Evolutionary conservation across 2,888 invertebrate species (phyloP).

Genomic region (Tribolium freemani): DNA sequence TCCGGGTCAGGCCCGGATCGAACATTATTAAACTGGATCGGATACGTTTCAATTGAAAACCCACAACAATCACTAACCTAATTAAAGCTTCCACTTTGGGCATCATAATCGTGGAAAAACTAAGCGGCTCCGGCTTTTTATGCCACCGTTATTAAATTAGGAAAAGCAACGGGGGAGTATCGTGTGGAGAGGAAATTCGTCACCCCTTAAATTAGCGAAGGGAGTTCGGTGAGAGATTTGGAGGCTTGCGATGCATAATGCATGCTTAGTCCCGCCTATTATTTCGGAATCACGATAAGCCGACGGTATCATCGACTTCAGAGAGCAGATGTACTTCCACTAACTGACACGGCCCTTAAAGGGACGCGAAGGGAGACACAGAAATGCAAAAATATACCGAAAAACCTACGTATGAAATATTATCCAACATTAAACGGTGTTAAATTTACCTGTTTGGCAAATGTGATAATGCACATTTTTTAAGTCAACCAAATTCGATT

Average conservation of each 20-base stretch:
- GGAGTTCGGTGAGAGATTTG: constrained; percentile 35
- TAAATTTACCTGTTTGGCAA: too few species aligned
- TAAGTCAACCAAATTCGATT: too few species aligned
- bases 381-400: too few species aligned
- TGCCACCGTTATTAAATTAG: constrained; percentile 39
- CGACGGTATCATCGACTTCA: constrained; percentile 21
- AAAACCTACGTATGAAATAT: too few species aligned
- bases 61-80: constrained; percentile 18
- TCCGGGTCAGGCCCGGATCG: constrained; percentile 15
- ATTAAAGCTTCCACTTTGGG: constrained; percentile 12
- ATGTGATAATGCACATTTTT: too few species aligned
- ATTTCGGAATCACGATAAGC: constrained; percentile 31
- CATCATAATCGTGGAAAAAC: constrained; percentile 8
- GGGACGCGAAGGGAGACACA: too few species aligned
- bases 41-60: constrained; percentile 27
- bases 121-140: constrained; percentile 21
- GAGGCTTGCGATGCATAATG: constrained; percentile 34
- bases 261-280: constrained; percentile 29
- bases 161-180: constrained; percentile 20
- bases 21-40: constrained; percentile 22
- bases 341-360: constrained; percentile 4
- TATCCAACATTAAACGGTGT: too few species aligned
- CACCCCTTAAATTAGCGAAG: constrained; percentile 38
- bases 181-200: constrained; percentile 37
- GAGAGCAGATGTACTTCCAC: constrained; percentile 23